phyloP scores from a whole-genome alignment of 2,888 invertebrate genomes.

The Amphiduros pacificus region DNA sequence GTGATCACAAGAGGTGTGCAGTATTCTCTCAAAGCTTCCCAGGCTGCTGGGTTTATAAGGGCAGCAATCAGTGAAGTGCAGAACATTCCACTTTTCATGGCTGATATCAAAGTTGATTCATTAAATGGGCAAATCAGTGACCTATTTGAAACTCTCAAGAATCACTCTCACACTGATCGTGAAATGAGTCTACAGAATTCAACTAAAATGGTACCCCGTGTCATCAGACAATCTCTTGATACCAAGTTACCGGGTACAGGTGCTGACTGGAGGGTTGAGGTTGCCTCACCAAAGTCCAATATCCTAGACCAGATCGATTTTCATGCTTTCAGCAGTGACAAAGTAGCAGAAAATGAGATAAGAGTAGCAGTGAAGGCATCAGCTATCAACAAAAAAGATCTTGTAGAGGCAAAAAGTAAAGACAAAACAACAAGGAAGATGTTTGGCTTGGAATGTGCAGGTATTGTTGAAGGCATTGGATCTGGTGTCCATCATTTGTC shows the following conservation, averaged over 20 bases:
- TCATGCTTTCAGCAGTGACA: neutral
- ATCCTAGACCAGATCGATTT: neutral
- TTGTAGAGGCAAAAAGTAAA: too few species aligned
- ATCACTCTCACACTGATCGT: neutral
- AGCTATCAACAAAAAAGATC: too few species aligned
- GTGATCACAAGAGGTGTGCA: neutral
- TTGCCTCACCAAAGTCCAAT: neutral
- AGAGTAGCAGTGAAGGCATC: neutral
- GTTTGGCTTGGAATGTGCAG: neutral
- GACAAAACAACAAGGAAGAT: too few species aligned
- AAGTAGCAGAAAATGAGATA: neutral
- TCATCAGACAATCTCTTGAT: neutral
- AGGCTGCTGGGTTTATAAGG: neutral
- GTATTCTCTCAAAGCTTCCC: neutral
- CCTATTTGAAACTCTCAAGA: neutral
- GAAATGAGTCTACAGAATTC: neutral
- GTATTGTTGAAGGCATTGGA: constrained; percentile 3
- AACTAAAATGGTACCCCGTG: neutral
- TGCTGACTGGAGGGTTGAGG: constrained; percentile 3
- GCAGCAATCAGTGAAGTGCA: constrained; percentile 8
- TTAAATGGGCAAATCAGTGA: too few species aligned
- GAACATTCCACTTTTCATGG: constrained; percentile 2
- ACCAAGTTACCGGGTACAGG: neutral
- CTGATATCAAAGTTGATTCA: neutral
- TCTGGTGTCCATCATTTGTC: neutral